These are phyloP conservation scores for Heteromormyrus szaboi DNA, from an alignment of 2,797 vertebrate genomes.

Conservation along the genomic window DNA sequence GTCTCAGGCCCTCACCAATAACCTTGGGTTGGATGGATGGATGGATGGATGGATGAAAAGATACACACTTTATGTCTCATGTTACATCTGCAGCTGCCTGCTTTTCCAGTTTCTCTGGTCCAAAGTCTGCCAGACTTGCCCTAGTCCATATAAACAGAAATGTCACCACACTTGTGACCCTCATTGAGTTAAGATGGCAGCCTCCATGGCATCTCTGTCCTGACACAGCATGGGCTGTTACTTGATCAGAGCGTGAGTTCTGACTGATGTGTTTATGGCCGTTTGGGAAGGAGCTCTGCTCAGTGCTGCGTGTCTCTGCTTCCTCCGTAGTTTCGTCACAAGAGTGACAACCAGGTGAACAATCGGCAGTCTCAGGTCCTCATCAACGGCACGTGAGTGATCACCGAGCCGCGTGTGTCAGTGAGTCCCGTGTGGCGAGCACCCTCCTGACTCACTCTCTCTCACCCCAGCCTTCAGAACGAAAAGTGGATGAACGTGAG, in stretches of 20 bases:
- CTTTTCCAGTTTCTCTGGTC: neutral
- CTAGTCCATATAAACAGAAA: neutral
- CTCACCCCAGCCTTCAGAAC: conserved; percentile 66
- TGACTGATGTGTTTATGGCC: neutral
- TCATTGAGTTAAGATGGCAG: neutral
- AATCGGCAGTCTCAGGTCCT: conserved; percentile 92
- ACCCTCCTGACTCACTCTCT: neutral
- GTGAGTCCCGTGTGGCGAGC: neutral
- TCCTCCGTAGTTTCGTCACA: conserved; percentile 81
- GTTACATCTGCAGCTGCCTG: neutral
- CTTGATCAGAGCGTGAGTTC: neutral
- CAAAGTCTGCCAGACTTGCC: neutral
- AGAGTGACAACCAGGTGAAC: conserved; percentile 94
- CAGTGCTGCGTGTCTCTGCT: conserved; percentile 10
- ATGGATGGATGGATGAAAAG: neutral
- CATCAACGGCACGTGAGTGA: conserved; percentile 80
- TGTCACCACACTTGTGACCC: neutral
- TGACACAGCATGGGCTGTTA: neutral
- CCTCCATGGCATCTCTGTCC: neutral
- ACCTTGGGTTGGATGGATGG: neutral
- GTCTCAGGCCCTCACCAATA: neutral
- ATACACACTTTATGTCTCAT: neutral
- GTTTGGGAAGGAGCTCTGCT: neutral
- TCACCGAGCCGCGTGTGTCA: neutral
- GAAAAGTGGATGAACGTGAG: conserved; percentile 93